Percentiles rank a stretch among this genome's conserved stretches.
Conservation (phyloP, 2,888 invertebrate genomes). For the Tuta absoluta region DNA sequence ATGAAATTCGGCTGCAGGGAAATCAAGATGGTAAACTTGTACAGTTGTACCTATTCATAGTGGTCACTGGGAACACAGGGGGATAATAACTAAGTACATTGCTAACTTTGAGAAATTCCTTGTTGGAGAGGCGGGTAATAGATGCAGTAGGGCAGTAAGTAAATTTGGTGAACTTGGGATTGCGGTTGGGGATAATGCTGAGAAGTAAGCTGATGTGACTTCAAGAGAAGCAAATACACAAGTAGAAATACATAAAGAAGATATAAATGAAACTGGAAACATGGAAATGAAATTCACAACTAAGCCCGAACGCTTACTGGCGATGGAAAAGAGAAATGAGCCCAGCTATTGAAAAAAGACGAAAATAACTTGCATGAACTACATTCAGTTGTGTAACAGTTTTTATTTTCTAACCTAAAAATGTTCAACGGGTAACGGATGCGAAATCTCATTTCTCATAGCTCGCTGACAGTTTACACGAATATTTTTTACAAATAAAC, state of each 20-base stretch:
- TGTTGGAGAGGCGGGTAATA: conserved; percentile 14
- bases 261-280: not conserved
- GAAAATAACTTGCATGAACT: conserved; percentile 8
- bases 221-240: not conserved
- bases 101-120: conserved; percentile 40
- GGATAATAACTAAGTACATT: conserved; percentile 45
- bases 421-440: conserved; percentile 14
- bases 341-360: conserved; percentile 5
- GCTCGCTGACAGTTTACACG: conserved; percentile 29
- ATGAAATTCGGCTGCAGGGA: conserved; percentile 71
- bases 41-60: conserved; percentile 55
- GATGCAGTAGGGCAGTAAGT: conserved; percentile 20
- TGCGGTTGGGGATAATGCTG: conserved; percentile 11
- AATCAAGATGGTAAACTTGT: conserved; percentile 72
- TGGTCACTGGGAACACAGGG: conserved; percentile 51
- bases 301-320: not conserved
- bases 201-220: not conserved
- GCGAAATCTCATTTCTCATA: conserved; percentile 9
- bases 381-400: conserved; percentile 5
- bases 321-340: not conserved
- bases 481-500: conserved; percentile 23
- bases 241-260: not conserved
- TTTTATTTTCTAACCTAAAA: conserved; percentile 21
- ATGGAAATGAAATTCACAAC: not conserved
- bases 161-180: conserved; percentile 12